Evolutionary conservation across 2,113 vertebrate species (phyloP).

Genomic region (Cololabis saira): DNA sequence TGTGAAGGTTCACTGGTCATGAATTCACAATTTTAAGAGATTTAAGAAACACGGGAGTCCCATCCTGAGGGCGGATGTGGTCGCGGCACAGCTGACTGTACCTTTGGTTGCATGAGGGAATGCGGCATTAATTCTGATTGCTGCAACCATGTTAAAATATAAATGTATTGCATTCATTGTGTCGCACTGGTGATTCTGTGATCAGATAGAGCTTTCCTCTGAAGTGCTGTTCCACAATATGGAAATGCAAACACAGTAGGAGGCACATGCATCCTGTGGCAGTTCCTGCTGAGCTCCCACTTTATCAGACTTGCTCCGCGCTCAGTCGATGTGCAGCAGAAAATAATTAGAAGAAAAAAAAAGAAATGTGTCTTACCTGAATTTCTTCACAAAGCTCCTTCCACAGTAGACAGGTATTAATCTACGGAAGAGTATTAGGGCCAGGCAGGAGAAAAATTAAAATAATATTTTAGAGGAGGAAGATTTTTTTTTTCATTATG

Average conservation of each 20-base stretch:
- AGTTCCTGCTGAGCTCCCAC: not conserved
- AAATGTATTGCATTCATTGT: slow-evolving; percentile 9
- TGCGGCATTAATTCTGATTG: not conserved
- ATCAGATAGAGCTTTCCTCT: not conserved
- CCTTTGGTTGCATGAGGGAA: too few species aligned
- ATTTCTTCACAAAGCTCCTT: slow-evolving; percentile 1
- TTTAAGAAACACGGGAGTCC: too few species aligned
- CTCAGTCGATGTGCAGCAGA: not conserved
- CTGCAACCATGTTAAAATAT: not conserved
- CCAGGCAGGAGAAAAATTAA: too few species aligned
- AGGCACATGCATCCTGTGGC: slow-evolving; percentile 28
- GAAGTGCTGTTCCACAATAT: slow-evolving; percentile 9
- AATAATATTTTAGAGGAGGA: too few species aligned
- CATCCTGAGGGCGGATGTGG: too few species aligned
- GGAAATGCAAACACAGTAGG: slow-evolving; percentile 37
- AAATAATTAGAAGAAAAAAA: not conserved
- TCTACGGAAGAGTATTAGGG: too few species aligned
- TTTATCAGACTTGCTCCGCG: not conserved
- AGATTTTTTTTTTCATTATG: too few species aligned
- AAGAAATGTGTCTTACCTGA: not conserved
- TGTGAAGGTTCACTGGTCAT: not conserved
- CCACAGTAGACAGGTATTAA: not conserved
- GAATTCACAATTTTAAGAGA: not conserved
- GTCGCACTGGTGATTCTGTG: not conserved
- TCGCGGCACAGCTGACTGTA: too few species aligned